Base-by-base conservation (phyloP, 2,888 invertebrate genomes). In the Drymonia ruficornis region DNA sequence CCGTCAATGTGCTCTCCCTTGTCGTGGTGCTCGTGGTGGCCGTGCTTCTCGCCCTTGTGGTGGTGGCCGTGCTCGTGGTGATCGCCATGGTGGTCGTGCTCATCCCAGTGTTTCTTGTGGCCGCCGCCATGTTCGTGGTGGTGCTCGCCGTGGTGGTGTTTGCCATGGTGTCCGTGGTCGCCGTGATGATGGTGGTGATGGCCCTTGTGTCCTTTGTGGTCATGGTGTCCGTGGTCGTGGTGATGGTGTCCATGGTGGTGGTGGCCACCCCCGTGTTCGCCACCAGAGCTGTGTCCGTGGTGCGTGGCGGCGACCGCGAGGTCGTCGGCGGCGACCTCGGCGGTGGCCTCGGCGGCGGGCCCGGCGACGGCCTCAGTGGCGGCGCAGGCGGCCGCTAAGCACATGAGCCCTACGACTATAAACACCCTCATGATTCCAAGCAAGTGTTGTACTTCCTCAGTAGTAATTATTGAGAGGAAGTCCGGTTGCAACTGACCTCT, bases 21-120 rank as follows among this genome's bases (percentile, higher is more conserved):
- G 78, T 97, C 97, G 85, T 97, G 96, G 40, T 96, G 96, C 68
- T 96, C 96, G 73, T 97, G 96, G 76, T 96, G 96, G n/a, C 96
- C 96, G 80, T 95, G 96, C 78, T 97, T 96, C 34, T 94, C 96
- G 7, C 95, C 96, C 79, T 97, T 96, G 80, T 96, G 96, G 61
- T 95, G 96, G 70, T 96, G 95, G 6, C 96, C 96, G 49, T 94
- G 94, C 59, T 96, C 96, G 76, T 97, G 96, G 76, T 97, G 96
- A 38, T 95, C 95, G 0, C 95, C 95, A 72, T 96, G 94, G 72
- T 96, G 94, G 49, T 95, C 95, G 53, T 95, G 95, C 79, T 96
- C 96, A 63, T 96, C 96, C 88, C 96, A 96, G 73, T 96, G 95
- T 56, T 96, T 95, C 83, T 97, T 96, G 87, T 97, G 96, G 73